A percentile compares a stretch with the other conserved stretches of the same genome.
These are phyloP conservation scores for Drosophila conformis DNA, from an alignment of 2,888 invertebrate species.

Conservation along the genomic window DNA sequence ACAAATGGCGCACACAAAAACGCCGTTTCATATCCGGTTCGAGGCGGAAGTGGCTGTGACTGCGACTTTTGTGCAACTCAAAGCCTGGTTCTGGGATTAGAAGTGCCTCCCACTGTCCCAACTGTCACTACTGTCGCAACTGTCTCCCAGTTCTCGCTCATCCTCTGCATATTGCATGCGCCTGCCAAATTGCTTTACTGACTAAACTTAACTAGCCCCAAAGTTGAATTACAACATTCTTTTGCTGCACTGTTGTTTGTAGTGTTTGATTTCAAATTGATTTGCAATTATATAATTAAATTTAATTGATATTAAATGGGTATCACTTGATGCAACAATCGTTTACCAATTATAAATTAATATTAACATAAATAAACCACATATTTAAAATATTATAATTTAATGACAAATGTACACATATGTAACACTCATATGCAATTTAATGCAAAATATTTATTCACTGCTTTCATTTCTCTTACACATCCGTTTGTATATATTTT, in stretches of 20 bases:
- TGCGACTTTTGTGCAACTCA: constrained; percentile 55
- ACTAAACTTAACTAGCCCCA: constrained; percentile 1
- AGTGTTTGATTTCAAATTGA: neutral
- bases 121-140: constrained; percentile 19
- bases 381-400: neutral
- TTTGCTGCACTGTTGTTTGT: neutral
- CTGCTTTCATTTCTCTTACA: too few relatives aligned
- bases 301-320: neutral
- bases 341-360: neutral
- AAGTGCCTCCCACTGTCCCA: constrained; percentile 38
- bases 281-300: neutral
- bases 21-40: constrained; percentile 73
- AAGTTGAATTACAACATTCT: neutral
- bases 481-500: neutral
- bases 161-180: constrained; percentile 17
- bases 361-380: neutral
- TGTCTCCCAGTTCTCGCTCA: constrained; percentile 2
- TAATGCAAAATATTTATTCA: neutral
- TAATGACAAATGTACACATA: neutral
- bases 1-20: constrained; percentile 72
- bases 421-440: neutral
- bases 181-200: neutral
- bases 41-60: constrained; percentile 65
- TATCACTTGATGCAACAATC: neutral
- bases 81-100: constrained; percentile 51